Conservation (phyloP, 2,113 vertebrate genomes). For the Ornithorhynchus anatinus region DNA sequence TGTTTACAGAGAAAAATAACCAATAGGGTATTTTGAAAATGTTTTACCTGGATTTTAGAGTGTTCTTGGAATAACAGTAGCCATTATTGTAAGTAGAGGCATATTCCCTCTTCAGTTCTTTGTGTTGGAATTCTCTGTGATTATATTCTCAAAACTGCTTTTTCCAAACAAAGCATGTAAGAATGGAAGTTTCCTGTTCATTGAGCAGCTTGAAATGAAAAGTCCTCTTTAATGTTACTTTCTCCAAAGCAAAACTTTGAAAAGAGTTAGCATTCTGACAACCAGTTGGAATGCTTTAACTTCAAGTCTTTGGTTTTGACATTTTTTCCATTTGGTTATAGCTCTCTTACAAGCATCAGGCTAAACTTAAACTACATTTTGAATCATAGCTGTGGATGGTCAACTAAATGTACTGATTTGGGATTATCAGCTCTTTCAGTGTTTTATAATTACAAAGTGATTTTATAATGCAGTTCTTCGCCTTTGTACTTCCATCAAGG, state of each 20-base stretch:
- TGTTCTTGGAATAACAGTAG: too few species aligned
- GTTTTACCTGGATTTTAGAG: not conserved
- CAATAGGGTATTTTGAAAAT: not conserved
- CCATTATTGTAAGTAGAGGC: too few species aligned
- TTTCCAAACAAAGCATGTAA: slow-evolving; percentile 37
- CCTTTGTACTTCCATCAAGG: too few species aligned
- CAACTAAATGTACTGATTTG: not conserved
- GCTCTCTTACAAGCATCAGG: not conserved
- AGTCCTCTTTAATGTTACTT: not conserved
- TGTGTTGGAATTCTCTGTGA: slow-evolving; percentile 22
- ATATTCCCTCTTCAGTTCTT: not conserved
- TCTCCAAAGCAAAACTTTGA: not conserved
- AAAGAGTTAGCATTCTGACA: slow-evolving; percentile 19
- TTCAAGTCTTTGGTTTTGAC: slow-evolving; percentile 6
- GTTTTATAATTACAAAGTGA: too few species aligned
- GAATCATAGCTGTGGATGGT: not conserved
- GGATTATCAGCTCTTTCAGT: not conserved
- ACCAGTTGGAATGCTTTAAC: slow-evolving; percentile 43
- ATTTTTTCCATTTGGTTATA: too few species aligned
- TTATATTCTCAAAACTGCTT: slow-evolving; percentile 12
- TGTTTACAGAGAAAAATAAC: too few species aligned
- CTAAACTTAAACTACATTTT: not conserved
- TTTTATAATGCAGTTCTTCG: too few species aligned
- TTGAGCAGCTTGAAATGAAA: too few species aligned
- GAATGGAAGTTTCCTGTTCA: not conserved